A percentile compares a stretch with the other conserved stretches of the same genome.
Evolutionary conservation across 2,113 vertebrate species (phyloP).

Genomic region (Eurystomus gularis): DNA sequence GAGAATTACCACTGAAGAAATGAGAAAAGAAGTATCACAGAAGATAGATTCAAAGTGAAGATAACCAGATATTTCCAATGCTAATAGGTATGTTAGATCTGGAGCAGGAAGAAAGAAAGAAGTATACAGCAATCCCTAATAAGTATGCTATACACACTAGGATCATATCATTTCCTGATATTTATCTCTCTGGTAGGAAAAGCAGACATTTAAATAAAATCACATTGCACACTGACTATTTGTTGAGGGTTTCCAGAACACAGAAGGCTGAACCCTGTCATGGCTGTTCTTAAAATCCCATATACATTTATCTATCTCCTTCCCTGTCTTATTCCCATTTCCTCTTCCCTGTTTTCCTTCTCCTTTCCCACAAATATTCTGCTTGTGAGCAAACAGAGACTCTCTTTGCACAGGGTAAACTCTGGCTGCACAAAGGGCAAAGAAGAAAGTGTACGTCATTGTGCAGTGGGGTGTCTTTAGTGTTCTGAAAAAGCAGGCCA

Average conservation of each 20-base stretch:
- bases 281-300: not conserved
- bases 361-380: not conserved
- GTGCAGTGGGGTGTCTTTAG: not conserved
- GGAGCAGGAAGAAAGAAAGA: not conserved
- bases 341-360: not conserved
- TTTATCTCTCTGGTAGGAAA: not conserved
- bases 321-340: rapidly evolving
- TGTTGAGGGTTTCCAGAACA: not conserved
- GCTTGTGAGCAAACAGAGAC: not conserved
- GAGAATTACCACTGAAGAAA: not conserved
- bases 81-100: not conserved
- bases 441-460: not conserved
- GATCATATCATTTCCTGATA: not conserved
- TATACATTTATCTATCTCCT: not conserved
- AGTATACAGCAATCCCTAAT: not conserved
- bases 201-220: not conserved
- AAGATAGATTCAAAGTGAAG: not conserved
- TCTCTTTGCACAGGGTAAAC: not conserved
- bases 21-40: not conserved
- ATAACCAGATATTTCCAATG: not conserved
- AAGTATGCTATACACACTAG: not conserved
- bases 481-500: not conserved
- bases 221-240: not conserved
- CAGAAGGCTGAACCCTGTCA: not conserved
- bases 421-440: not conserved